Evolutionary conservation across 2,113 vertebrate genomes (phyloP).

Genomic region (Laticauda colubrina): DNA sequence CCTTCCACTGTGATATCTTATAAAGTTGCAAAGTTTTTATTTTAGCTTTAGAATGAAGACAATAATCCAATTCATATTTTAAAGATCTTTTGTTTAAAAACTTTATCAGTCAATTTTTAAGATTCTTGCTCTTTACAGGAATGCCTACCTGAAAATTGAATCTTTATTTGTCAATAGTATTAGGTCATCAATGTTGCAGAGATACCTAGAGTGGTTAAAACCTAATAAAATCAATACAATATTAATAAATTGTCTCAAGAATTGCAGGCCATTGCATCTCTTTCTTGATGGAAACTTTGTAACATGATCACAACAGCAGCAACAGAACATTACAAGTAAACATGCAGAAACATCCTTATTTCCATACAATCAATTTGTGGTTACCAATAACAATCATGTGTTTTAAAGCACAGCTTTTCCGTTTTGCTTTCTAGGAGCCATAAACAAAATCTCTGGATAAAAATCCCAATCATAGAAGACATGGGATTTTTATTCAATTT

Average conservation of each 20-base stretch:
- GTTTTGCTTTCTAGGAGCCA: background rate
- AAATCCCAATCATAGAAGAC: rapidly evolving
- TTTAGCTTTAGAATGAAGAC: background rate
- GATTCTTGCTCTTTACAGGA: background rate
- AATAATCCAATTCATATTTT: conserved; percentile 3
- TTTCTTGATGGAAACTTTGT: background rate
- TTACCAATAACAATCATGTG: rapidly evolving
- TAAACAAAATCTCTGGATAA: background rate
- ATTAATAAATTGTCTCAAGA: background rate
- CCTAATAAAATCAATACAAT: background rate
- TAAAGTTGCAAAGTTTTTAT: conserved; percentile 4
- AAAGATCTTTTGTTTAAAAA: background rate
- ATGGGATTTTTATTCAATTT: background rate
- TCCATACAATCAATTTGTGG: background rate
- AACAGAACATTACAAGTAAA: background rate
- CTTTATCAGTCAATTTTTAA: background rate
- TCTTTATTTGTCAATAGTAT: conserved; percentile 29
- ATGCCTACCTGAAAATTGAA: background rate
- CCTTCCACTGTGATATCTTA: background rate
- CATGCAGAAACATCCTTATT: conserved; percentile 4
- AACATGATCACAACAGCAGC: background rate
- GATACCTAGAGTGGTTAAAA: background rate
- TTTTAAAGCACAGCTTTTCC: background rate
- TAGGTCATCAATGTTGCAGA: background rate
- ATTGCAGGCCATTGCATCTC: background rate